Base-by-base conservation (phyloP, 2,888 invertebrate genomes). In the Chrysotoxum bicinctum region DNA sequence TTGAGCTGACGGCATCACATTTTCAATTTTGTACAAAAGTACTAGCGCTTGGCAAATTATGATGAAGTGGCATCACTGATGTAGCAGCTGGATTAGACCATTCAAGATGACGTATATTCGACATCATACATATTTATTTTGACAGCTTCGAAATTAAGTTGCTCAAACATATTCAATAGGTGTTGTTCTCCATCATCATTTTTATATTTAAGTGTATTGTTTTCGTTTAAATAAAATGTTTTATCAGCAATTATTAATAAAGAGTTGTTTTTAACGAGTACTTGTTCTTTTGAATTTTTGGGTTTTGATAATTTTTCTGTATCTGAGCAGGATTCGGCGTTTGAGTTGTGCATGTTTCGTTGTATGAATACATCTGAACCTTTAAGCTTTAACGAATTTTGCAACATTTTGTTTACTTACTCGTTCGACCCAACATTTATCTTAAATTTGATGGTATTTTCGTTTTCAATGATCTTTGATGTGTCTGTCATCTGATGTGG, bases 121-220 rank as follows among this genome's bases (percentile, higher is more conserved):
- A 5, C 5, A n/a, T 4, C 4, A 1, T 52, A n/a, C n/a, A n/a
- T n/a, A 21, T 52, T 52, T 23, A n/a, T n/a, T 52, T 30, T 52
- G 30, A 52, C 52, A 52, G 30, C 10, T 52, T 52, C 52, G 52
- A 52, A 52, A 52, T 52, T 52, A 30, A 52, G 52, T 52, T n/a
- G 26, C 9, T n/a, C 30, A 52, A 52, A 52, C 30, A n/a, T n/a
- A 52, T 30, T 16, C 52, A 52, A 16, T 16, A 52, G 26, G 52
- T 52, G 52, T 52, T 52, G 54, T 30, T 54, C 54, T 54, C 54
- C 54, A 32, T 54, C 54, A 7, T 54, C 54, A 54, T 32, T 16
- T 16, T 54, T 32, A 54, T 54, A 32, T 54, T 32, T 54, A 54
- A 54, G 54, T 16, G 16, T 54, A 32, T 54, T 54, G 54, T 54